Conservation (phyloP, 2,113 vertebrate species). For the Noctilio leporinus region DNA sequence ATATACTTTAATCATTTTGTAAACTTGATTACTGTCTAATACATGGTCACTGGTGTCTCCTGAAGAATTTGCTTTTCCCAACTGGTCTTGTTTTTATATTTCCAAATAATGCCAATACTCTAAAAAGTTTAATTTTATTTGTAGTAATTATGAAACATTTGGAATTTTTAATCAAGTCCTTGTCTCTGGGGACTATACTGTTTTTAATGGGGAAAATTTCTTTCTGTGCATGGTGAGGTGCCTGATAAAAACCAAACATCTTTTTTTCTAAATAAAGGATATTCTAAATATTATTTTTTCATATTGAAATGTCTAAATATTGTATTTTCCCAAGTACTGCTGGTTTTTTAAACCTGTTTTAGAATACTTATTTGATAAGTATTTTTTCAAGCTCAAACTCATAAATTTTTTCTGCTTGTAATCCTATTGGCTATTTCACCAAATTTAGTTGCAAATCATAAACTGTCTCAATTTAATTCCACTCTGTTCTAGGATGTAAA, state of each 20-base stretch:
- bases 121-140: neutral
- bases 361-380: neutral
- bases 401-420: neutral
- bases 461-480: neutral
- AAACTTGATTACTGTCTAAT: neutral
- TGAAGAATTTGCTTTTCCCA: neutral
- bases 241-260: neutral
- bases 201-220: neutral
- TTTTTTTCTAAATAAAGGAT: neutral
- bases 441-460: neutral
- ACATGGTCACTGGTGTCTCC: neutral
- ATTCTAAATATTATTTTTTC: neutral
- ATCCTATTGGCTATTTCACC: neutral
- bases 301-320: neutral
- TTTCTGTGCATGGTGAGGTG: neutral
- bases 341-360: neutral
- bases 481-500: neutral
- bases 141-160: neutral
- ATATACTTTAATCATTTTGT: neutral
- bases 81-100: neutral
- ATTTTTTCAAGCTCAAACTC: neutral
- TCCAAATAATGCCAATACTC: neutral
- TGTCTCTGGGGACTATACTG: neutral
- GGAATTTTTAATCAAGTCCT: neutral
- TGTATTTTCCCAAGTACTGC: neutral